Percentiles rank a stretch among this genome's conserved stretches.
phyloP scores from a whole-genome alignment of 2,113 vertebrate genomes.

The Antidorcas marsupialis region DNA sequence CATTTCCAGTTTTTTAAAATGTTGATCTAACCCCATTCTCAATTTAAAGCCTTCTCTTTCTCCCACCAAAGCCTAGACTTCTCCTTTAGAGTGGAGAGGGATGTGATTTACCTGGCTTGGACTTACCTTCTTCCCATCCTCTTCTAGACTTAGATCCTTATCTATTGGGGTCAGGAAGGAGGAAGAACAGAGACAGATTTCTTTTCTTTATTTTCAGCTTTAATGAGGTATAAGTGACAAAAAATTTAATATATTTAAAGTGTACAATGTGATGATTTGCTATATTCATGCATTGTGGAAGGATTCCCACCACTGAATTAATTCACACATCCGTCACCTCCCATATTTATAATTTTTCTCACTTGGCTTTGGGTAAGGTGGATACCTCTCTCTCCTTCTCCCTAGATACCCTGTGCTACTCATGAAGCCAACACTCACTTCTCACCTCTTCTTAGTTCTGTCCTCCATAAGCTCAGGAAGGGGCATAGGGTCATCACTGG shows the following conservation, averaged over 20 bases:
- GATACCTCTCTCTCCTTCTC: background rate
- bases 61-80: background rate
- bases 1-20: background rate
- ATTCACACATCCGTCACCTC: background rate
- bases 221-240: background rate
- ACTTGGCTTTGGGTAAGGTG: background rate
- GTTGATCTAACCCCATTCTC: background rate
- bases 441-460: background rate
- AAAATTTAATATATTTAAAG: background rate
- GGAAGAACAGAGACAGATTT: background rate
- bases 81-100: background rate
- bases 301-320: background rate
- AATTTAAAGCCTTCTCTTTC: background rate
- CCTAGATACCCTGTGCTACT: background rate
- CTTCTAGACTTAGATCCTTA: background rate
- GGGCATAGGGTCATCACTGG: background rate
- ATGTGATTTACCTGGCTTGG: background rate
- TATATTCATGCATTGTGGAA: background rate
- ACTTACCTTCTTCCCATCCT: background rate
- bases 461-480: background rate
- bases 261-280: background rate
- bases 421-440: background rate
- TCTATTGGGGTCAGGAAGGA: background rate
- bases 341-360: background rate
- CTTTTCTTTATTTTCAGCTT: background rate